A percentile compares a stretch with the other conserved stretches of the same genome.
Conservation (phyloP, 2,113 vertebrate genomes). For the Hystrix brachyura region DNA sequence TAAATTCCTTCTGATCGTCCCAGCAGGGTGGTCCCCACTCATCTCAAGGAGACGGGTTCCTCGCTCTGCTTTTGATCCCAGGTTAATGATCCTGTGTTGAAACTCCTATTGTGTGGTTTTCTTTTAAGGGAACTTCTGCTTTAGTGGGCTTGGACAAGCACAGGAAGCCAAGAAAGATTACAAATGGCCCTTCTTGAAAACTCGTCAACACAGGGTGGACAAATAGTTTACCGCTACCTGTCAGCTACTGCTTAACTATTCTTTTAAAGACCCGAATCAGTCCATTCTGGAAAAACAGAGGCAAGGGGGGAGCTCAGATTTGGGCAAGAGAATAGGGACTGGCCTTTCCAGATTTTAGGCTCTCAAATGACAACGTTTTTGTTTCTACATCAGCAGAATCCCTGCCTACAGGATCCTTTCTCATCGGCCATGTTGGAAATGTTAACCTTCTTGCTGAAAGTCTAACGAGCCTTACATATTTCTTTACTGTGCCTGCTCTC, state of each 20-base stretch:
- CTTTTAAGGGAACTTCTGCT: background rate
- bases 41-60: background rate
- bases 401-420: background rate
- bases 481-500: background rate
- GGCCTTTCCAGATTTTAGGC: background rate
- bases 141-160: background rate
- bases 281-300: background rate
- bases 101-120: background rate
- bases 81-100: background rate
- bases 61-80: background rate
- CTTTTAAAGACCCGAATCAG: slow-evolving; percentile 8
- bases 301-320: no score
- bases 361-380: background rate
- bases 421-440: background rate
- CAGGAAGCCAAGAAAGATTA: background rate
- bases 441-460: background rate
- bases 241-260: background rate
- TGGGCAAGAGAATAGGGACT: background rate
- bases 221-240: background rate
- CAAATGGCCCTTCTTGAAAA: background rate
- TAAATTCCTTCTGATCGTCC: background rate
- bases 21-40: background rate
- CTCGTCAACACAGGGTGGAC: background rate
- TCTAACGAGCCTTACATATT: background rate
- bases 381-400: background rate